phyloP scores from a whole-genome alignment of 2,797 vertebrate genomes.

The Tapirus indicus region DNA sequence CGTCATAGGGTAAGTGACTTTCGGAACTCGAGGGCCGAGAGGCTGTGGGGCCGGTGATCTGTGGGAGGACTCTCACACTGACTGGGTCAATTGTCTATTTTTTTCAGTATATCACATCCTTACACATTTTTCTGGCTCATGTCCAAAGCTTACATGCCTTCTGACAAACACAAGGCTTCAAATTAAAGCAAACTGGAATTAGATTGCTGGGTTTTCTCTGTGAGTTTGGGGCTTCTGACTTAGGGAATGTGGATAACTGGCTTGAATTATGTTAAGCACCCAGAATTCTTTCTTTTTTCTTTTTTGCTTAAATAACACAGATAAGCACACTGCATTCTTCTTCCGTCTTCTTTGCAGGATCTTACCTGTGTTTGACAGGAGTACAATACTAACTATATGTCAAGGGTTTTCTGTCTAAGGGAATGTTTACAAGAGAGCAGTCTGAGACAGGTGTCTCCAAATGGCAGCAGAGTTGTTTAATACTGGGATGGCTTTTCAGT shows the following conservation, averaged over 20 bases:
- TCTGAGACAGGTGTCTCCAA: background rate
- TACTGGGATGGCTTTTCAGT: background rate
- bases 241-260: background rate
- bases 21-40: background rate
- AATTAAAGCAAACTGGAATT: background rate
- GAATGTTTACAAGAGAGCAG: background rate
- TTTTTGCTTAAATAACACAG: background rate
- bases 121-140: background rate
- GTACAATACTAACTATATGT: background rate
- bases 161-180: background rate
- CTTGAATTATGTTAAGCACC: background rate
- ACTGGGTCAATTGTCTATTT: background rate
- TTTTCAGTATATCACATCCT: background rate
- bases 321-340: background rate
- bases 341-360: background rate
- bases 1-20: constrained; percentile 91
- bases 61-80: background rate
- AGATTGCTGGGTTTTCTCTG: background rate
- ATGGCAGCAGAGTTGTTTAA: background rate
- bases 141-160: background rate
- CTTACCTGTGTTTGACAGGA: background rate
- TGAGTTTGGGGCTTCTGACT: background rate
- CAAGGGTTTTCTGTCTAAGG: background rate
- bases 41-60: background rate
- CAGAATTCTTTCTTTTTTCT: background rate